Percentiles rank a stretch among this genome's conserved stretches.
phyloP scores from a whole-genome alignment of 2,888 invertebrate species.

The Pollenia angustigena region DNA sequence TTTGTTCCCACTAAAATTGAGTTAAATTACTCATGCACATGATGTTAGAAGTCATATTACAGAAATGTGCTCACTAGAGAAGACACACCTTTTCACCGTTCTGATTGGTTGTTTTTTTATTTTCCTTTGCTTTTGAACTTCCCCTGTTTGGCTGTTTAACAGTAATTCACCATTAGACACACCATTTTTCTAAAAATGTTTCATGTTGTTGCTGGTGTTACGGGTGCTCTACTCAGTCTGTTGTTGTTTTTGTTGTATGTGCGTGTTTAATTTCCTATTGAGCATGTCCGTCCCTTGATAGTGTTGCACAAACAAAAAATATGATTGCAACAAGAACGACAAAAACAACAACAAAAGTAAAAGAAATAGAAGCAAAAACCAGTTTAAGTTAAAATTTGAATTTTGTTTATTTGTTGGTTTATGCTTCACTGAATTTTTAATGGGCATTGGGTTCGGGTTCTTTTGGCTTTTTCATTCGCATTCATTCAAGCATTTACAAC shows the following conservation, averaged over 20 bases:
- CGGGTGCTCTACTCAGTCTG: constrained; percentile 2
- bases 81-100: constrained; percentile 79
- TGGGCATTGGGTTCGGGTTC: constrained; percentile 63
- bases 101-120: constrained; percentile 79
- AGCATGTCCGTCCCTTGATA: constrained; percentile 51
- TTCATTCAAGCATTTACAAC: constrained; percentile 49
- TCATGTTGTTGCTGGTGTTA: background rate
- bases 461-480: constrained; percentile 54
- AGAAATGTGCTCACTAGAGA: constrained; percentile 46
- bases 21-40: constrained; percentile 7
- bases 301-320: constrained; percentile 8
- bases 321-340: constrained; percentile 40
- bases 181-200: constrained; percentile 52
- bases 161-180: constrained; percentile 72
- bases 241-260: constrained; percentile 13
- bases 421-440: constrained; percentile 67
- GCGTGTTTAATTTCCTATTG: constrained; percentile 62
- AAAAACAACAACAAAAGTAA: constrained; percentile 19
- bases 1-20: constrained; percentile 13
- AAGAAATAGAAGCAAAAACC: constrained; percentile 44
- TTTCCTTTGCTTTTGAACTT: constrained; percentile 77
- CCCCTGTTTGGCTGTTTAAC: constrained; percentile 49
- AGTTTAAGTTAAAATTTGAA: constrained; percentile 66
- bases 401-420: constrained; percentile 73
- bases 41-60: background rate